Evolutionary conservation across 1,140 invertebrate species (phyloP).

Genomic region (Dermatophagoides farinae): DNA sequence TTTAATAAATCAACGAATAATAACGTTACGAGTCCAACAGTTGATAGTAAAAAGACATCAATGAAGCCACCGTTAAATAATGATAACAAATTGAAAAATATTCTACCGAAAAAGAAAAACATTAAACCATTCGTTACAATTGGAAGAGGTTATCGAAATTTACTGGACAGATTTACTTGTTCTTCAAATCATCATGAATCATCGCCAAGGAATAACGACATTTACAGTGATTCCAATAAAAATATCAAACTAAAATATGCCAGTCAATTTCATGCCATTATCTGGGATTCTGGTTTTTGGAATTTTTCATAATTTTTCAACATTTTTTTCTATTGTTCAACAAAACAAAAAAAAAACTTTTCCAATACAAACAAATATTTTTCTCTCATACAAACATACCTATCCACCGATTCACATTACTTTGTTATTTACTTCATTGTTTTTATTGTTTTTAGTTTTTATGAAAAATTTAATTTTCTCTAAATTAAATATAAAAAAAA

Average conservation of each 20-base stretch:
- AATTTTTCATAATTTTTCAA: background rate
- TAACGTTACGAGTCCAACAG: slow-evolving; percentile 21
- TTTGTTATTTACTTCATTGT: background rate
- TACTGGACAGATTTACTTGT: slow-evolving; percentile 34
- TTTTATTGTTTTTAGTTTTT: too few relatives aligned
- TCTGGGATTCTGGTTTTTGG: slow-evolving; percentile 12
- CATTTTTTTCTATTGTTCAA: too few relatives aligned
- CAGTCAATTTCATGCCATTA: background rate
- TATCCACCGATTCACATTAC: too few relatives aligned
- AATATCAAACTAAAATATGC: too few relatives aligned
- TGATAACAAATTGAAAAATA: background rate
- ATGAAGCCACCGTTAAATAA: too few relatives aligned
- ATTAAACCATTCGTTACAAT: slow-evolving; percentile 41
- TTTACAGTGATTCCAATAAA: background rate
- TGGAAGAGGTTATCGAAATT: slow-evolving; percentile 57
- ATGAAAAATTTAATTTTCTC: too few relatives aligned
- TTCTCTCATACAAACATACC: background rate
- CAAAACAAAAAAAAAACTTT: too few relatives aligned
- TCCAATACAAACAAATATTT: background rate
- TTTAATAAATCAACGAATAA: background rate
- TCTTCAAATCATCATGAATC: slow-evolving; percentile 4
- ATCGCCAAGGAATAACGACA: background rate
- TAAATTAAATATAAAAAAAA: too few relatives aligned
- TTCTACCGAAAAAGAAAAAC: background rate
- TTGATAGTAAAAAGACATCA: background rate